Evolutionary conservation across 2,888 invertebrate genomes (phyloP), one percentile per base, ranked within the genome.

Genomic region (Megamerina dolium): DNA sequence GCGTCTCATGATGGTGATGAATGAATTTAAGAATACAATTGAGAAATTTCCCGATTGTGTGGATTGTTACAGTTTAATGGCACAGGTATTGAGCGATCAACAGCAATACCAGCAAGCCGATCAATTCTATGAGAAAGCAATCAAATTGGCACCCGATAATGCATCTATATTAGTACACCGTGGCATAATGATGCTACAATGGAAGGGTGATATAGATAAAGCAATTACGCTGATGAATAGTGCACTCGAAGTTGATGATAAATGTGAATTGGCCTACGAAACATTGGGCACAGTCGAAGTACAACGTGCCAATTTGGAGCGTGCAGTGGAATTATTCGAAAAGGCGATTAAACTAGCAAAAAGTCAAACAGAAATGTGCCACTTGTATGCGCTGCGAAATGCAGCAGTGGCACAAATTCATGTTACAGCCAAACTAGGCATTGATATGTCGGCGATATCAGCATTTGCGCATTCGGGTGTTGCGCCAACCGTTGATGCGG

Each of bases 241-340:
- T 68, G 91, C 91, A 2, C 81, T 95, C 53, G 80, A 85, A 64
- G 77, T 91, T 58, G 96, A 96, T 74, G 83, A 87, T 38, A 88
- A 87, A 69, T 95, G 93, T 75, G 89, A 91, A 73, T 86, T 93
- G 75, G 95, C 91, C 8, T 94, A 89, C 70, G 96, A 96, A 75
- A 93, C 94, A 33, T 75, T 95, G 49, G 95, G 91, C 55, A 91
- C 93, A 19, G 85, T 96, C 52, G 92, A 94, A 79, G 90, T 95
- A 51, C 95, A 95, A 74, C 64, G 72, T 77, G 85, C 89, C 81
- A 75, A 93, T 69, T 74, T 94, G 53, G 76, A 81, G 45, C 76
- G 82, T 57, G 93, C 94, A 3, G 80, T 94, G 53, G 83, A 84
- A 54, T 74, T 90, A 44, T 94, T 95, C 68, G 87, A 92, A 60